Evolutionary conservation across 2,888 invertebrate genomes (phyloP), one percentile per base, ranked within the genome.

Genomic region (Athalia rosae): DNA sequence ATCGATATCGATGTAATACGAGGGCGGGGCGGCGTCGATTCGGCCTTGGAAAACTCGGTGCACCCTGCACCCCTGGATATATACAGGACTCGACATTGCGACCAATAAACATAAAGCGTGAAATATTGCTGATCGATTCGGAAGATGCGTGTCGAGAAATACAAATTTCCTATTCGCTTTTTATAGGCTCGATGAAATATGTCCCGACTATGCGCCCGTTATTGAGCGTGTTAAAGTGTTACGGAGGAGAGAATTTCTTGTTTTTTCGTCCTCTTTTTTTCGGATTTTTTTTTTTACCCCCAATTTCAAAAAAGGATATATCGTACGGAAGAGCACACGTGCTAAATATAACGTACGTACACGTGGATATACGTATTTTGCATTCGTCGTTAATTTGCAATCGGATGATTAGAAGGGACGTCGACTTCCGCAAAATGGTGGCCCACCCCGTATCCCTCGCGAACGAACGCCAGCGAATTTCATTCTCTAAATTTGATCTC

Each of bases 101-200:
- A 80, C 82, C 83, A 86, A 85, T 85, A 83, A 84, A 83, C 84
- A 84, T 83, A 83, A 85, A 84, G 84, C 82, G 85, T 85, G 85
- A 86, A 86, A 83, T 84, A 85, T 85, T 84, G 85, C 82, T 83
- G 85, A 85, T 85, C 86, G 84, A 82, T 84, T 85, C 61, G 73
- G 76, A 78, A 78, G 67, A 71, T 77, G 78, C 76, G 64, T 78
- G 78, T 74, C 78, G 78, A 78, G 50, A 76, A 76, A 78, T 76
- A 63, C 76, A 76, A 78, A 76, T 76, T 45, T 78, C 76, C 74
- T 66, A 76, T 76, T 76, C 78, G 76, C 45, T 62, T 76, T 78
- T 78, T 78, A 76, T 78, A 78, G 78, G 78, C 74, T 53, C 50
- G 41, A 63, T 76, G 66, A 78, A 78, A 78, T 76, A 28, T 28